A percentile compares a stretch with the other conserved stretches of the same genome.
phyloP scores from a whole-genome alignment of 2,888 invertebrate species.

The Apeira syringaria region DNA sequence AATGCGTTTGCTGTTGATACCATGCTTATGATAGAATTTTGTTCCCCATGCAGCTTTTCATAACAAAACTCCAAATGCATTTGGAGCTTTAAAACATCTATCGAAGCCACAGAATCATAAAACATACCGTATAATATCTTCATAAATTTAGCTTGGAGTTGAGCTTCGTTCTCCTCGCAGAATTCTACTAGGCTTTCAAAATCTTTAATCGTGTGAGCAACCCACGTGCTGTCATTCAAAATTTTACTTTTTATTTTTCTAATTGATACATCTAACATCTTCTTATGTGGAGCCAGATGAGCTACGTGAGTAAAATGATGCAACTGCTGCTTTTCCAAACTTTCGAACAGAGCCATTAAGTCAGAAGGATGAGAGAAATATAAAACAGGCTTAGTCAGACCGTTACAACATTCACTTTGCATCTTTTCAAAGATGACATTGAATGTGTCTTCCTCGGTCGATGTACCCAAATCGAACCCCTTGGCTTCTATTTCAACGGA shows the following conservation, averaged over 20 bases:
- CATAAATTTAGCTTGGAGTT: conserved; percentile 79
- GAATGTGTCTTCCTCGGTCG: conserved; percentile 66
- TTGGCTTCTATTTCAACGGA: conserved; percentile 72
- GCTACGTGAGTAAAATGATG: conserved; percentile 85
- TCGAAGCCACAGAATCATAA: conserved; percentile 79
- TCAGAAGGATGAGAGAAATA: conserved; percentile 83
- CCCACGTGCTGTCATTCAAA: conserved; percentile 49
- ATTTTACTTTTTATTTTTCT: conserved; percentile 69
- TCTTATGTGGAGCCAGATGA: conserved; percentile 78
- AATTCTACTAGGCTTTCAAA: conserved; percentile 54
- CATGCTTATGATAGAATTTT: conserved; percentile 81
- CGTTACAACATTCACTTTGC: conserved; percentile 63
- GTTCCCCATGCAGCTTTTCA: conserved; percentile 82
- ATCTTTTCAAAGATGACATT: conserved; percentile 70
- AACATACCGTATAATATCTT: conserved; percentile 83
- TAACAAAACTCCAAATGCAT: conserved; percentile 86
- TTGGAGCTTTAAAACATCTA: conserved; percentile 81
- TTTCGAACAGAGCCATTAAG: conserved; percentile 81
- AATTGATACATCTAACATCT: conserved; percentile 58
- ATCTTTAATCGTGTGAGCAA: conserved; percentile 49
- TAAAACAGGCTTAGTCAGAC: conserved; percentile 73
- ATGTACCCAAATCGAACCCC: conserved; percentile 66
- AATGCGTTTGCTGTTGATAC: conserved; percentile 83
- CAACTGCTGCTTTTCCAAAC: conserved; percentile 85
- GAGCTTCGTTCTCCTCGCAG: conserved; percentile 76